These are phyloP conservation scores for Lichenostomus cassidix DNA, from an alignment of 2,113 vertebrate species.

Conservation along the genomic window DNA sequence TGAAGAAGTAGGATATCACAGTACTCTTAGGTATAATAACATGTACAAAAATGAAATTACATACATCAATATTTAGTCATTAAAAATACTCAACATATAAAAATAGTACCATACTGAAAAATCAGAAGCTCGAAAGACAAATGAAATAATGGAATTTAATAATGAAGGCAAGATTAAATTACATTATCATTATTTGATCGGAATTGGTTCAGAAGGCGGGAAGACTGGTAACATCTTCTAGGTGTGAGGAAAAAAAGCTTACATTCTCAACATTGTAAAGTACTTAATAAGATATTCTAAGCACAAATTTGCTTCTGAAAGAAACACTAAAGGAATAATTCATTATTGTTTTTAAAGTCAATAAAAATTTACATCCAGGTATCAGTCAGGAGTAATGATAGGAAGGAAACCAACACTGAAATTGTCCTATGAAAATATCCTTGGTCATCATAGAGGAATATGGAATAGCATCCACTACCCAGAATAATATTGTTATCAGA, in stretches of 20 bases:
- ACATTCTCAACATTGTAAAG: neutral
- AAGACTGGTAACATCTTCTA: neutral
- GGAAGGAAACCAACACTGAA: neutral
- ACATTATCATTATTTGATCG: neutral
- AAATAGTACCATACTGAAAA: neutral
- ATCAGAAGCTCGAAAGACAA: neutral
- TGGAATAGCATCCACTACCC: rapidly evolving
- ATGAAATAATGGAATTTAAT: neutral
- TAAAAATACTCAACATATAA: neutral
- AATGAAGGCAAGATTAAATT: neutral
- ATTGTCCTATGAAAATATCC: neutral
- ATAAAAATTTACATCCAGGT: too few relatives aligned
- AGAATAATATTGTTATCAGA: neutral
- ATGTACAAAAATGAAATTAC: neutral
- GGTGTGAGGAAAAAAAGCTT: neutral
- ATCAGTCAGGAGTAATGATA: neutral
- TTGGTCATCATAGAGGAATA: neutral
- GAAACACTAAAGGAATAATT: neutral
- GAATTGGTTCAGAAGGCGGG: neutral
- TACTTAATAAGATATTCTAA: neutral
- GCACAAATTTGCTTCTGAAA: neutral
- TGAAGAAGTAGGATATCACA: neutral
- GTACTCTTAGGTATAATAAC: neutral
- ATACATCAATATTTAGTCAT: neutral
- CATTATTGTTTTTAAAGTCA: neutral